Evolutionary conservation across 2,113 vertebrate species (phyloP).

Genomic region (Neodon shergylaensis): DNA sequence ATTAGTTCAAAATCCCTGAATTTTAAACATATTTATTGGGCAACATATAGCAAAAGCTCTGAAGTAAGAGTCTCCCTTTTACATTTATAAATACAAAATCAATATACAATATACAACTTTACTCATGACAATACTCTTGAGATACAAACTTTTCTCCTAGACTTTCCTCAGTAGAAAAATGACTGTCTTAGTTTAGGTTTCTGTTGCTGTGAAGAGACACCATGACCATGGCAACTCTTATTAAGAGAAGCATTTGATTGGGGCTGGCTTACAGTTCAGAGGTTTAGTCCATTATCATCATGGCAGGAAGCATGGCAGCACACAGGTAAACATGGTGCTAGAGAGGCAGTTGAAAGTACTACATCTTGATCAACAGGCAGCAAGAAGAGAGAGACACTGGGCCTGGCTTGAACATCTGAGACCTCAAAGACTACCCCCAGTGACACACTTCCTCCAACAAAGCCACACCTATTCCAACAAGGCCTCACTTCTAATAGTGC

Average conservation of each 20-base stretch:
- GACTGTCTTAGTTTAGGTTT: background rate
- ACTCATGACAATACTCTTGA: background rate
- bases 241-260: background rate
- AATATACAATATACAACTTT: background rate
- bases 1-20: constrained; percentile 20
- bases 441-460: background rate
- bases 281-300: background rate
- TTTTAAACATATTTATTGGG: background rate
- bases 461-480: background rate
- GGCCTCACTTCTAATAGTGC: background rate
- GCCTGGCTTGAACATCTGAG: background rate
- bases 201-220: background rate
- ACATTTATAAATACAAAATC: constrained; percentile 2
- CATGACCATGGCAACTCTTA: background rate
- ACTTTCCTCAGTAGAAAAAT: background rate
- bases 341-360: background rate
- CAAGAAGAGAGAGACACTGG: background rate
- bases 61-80: background rate
- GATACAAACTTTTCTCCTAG: background rate
- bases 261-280: background rate
- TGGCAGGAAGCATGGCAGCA: background rate
- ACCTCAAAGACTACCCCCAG: background rate
- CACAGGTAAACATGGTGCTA: background rate
- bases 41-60: background rate
- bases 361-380: background rate